Percentiles rank a stretch among this genome's conserved stretches.
These are phyloP conservation scores for Taenaris catops DNA, from an alignment of 2,888 invertebrate species.

Conservation along the genomic window DNA sequence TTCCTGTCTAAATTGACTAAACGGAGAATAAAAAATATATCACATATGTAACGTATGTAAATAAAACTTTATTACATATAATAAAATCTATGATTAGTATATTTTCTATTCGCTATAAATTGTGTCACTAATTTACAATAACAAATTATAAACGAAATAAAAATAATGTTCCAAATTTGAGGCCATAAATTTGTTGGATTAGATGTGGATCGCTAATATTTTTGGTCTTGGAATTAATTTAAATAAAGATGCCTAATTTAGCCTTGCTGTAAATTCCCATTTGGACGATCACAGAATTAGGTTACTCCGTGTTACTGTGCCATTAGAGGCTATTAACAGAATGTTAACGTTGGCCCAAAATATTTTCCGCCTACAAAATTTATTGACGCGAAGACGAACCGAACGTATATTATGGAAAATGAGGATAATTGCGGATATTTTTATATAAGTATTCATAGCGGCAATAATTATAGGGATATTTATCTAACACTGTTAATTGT, in stretches of 20 bases:
- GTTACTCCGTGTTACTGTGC: constrained; percentile 43
- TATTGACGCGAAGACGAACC: constrained; percentile 29
- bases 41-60: too few species aligned
- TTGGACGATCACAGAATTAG: constrained; percentile 49
- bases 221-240: constrained; percentile 14
- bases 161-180: neutral
- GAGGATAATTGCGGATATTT: constrained; percentile 3
- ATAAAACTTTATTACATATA: too few species aligned
- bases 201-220: constrained; percentile 10
- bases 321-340: constrained; percentile 63
- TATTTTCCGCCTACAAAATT: constrained; percentile 38
- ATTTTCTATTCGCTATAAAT: too few species aligned
- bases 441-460: too few species aligned
- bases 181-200: constrained; percentile 7
- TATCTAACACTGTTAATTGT: too few species aligned
- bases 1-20: too few species aligned
- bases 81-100: too few species aligned
- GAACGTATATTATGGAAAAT: constrained; percentile 6
- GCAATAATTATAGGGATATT: too few species aligned
- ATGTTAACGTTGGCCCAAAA: constrained; percentile 55
- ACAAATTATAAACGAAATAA: constrained; percentile 1
- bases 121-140: neutral
- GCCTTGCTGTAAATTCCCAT: constrained; percentile 24
- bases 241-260: constrained; percentile 15
- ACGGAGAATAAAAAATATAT: too few species aligned